Conservation (phyloP, 2,888 invertebrate genomes). For the Coleophora deauratella region DNA sequence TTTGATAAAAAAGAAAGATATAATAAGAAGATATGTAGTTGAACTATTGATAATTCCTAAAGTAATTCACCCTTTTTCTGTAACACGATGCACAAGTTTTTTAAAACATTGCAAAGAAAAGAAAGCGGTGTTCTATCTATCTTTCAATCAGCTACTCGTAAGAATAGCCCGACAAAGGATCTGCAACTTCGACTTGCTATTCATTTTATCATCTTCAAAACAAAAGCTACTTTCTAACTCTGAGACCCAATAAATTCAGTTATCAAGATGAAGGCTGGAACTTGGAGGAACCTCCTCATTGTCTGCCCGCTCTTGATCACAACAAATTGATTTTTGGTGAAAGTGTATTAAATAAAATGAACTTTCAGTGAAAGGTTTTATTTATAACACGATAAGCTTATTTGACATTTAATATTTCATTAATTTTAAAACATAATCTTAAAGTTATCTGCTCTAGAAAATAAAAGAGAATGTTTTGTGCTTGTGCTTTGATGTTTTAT, state of each 20-base stretch:
- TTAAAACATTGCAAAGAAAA: no score
- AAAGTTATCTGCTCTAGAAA: no score
- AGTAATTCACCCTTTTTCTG: no score
- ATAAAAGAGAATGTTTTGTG: no score
- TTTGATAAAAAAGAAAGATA: no score
- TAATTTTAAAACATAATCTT: conserved; percentile 1
- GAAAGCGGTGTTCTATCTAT: no score
- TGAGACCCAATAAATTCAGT: conserved; percentile 37
- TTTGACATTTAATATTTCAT: conserved; percentile 7
- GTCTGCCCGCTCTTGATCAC: conserved; percentile 31
- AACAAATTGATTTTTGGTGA: conserved; percentile 53
- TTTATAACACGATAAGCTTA: conserved; percentile 14
- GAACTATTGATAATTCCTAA: no score
- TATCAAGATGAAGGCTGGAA: conserved; percentile 36
- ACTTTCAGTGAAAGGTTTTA: conserved; percentile 32
- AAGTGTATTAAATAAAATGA: conserved; percentile 40
- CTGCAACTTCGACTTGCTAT: not conserved
- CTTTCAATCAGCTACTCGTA: conserved; percentile 1
- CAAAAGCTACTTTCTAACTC: conserved; percentile 45
- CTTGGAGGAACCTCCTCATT: conserved; percentile 30
- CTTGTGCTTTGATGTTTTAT: no score
- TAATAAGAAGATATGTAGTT: no score
- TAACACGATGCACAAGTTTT: no score
- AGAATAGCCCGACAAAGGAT: conserved; percentile 16
- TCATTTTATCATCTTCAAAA: conserved; percentile 32